Evolutionary conservation across 2,888 invertebrate species (phyloP).

Genomic region (Dendrolimus houi): DNA sequence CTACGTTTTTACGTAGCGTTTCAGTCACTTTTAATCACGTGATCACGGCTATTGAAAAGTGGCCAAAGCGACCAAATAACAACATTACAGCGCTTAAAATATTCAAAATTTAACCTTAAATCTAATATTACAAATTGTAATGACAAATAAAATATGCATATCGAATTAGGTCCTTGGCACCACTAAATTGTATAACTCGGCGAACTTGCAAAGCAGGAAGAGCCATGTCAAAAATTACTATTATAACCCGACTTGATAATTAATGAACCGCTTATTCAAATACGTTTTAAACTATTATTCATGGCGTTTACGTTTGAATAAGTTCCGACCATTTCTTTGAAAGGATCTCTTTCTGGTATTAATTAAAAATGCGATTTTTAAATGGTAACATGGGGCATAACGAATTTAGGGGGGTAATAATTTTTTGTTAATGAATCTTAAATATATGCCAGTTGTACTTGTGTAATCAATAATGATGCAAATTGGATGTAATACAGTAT

Average conservation of each 20-base stretch:
- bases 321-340: constrained; percentile 65
- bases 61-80: no score
- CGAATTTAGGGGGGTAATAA: constrained; percentile 49
- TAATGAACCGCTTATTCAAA: constrained; percentile 76
- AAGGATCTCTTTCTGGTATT: constrained; percentile 58
- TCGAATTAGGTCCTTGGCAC: background rate
- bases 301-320: constrained; percentile 72
- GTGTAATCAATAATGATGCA: constrained; percentile 16
- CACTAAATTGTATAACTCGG: background rate
- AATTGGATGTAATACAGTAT: constrained; percentile 1
- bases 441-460: constrained; percentile 7
- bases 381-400: constrained; percentile 32
- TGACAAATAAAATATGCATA: background rate
- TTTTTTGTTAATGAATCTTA: constrained; percentile 28
- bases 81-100: no score
- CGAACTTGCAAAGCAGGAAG: constrained; percentile 54
- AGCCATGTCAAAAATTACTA: constrained; percentile 73
- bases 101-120: no score
- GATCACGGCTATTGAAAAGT: no score
- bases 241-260: constrained; percentile 64
- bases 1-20: no score
- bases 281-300: constrained; percentile 76
- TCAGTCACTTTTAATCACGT: no score
- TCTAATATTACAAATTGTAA: no score
- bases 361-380: constrained; percentile 67